Conservation (phyloP, 2,113 vertebrate genomes). For the Alethe castanea region DNA sequence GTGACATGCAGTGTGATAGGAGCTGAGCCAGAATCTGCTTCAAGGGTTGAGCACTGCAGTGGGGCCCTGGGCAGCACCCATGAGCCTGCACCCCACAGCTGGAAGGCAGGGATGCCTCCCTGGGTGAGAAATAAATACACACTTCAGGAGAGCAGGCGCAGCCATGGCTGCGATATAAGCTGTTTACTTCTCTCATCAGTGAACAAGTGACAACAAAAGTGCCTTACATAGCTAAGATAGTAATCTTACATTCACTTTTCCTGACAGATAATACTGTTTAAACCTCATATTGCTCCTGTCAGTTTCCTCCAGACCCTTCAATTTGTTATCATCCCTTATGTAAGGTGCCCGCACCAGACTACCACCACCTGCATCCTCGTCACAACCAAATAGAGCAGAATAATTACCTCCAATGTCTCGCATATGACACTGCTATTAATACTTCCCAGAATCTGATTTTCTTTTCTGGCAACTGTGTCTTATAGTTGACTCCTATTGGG, state of each 20-base stretch:
- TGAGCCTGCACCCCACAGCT: accelerated
- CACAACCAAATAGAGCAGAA: background rate
- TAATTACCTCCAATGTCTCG: background rate
- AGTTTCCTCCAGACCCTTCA: background rate
- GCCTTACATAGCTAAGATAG: background rate
- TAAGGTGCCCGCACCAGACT: background rate
- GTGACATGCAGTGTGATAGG: background rate
- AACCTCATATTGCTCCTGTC: background rate
- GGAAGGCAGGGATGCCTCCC: background rate
- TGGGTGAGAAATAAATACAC: background rate
- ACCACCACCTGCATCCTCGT: background rate
- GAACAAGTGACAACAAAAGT: background rate
- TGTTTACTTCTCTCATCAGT: background rate
- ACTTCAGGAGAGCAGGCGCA: background rate
- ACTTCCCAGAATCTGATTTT: background rate
- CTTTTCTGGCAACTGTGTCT: background rate
- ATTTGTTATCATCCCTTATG: background rate
- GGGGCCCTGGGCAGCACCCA: background rate
- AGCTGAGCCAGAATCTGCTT: background rate
- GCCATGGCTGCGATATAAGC: background rate
- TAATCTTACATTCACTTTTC: background rate
- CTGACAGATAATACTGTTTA: background rate
- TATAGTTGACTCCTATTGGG: background rate
- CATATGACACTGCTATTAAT: background rate
- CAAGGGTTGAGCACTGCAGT: background rate